Evolutionary conservation across 2,113 vertebrate genomes (phyloP).

Genomic region (Neoarius graeffei): DNA sequence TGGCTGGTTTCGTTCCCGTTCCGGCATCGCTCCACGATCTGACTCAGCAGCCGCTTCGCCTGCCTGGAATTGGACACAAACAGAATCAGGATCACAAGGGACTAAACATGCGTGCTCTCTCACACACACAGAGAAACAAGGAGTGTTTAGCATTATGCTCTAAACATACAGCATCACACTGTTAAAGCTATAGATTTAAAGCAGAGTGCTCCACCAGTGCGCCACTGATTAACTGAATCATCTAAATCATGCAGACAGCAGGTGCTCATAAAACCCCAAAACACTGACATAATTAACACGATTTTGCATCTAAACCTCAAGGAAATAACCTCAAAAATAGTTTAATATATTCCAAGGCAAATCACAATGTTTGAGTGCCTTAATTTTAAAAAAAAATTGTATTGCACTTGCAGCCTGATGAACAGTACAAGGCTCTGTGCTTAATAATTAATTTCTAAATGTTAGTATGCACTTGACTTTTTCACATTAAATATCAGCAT

Average conservation of each 20-base stretch:
- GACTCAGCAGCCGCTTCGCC: slow-evolving; percentile 91
- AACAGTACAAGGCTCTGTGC: not conserved
- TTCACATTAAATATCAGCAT: not conserved
- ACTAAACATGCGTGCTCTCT: not conserved
- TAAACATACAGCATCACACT: not conserved
- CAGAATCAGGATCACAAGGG: slow-evolving; percentile 4
- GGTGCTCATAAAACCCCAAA: not conserved
- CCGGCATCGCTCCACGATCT: slow-evolving; percentile 97
- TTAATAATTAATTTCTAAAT: not conserved
- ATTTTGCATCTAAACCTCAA: not conserved
- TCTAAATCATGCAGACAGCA: not conserved
- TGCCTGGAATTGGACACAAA: slow-evolving; percentile 72
- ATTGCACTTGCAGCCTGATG: not conserved
- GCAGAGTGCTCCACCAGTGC: not conserved
- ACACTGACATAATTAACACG: not conserved
- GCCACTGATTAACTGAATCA: not conserved
- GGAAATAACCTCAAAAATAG: not conserved
- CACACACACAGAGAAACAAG: not conserved
- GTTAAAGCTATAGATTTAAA: not conserved
- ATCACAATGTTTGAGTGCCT: not conserved
- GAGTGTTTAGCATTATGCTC: not conserved
- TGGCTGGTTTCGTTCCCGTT: slow-evolving; percentile 92
- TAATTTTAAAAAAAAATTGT: not conserved
- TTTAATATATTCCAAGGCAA: not conserved
- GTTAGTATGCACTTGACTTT: not conserved